Percentiles rank a stretch among this genome's conserved stretches.
These are phyloP conservation scores for Bergia puertoricense DNA, from an alignment of 92 coral and sea anemone genomes.

Conservation along the genomic window DNA sequence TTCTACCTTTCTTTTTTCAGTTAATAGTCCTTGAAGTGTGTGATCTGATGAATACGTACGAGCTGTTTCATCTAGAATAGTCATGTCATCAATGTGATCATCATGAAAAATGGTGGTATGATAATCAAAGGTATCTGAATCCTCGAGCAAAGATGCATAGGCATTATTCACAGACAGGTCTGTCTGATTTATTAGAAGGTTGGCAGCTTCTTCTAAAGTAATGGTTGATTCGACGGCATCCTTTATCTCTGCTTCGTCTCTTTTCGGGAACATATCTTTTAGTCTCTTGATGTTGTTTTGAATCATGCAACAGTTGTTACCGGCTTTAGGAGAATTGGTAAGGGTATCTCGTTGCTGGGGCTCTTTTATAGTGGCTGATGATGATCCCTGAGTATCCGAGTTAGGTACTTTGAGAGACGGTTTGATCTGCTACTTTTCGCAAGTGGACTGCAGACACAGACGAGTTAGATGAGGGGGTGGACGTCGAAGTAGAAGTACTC, in stretches of 20 bases:
- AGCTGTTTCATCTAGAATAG: constrained; percentile 20
- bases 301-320: constrained; percentile 24
- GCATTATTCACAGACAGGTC: constrained; percentile 49
- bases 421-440: constrained; percentile 23
- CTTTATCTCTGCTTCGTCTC: constrained; percentile 43
- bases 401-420: constrained; percentile 36
- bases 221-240: constrained; percentile 41
- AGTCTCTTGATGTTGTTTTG: constrained; percentile 45
- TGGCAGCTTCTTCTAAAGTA: constrained; percentile 41
- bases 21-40: constrained; percentile 20
- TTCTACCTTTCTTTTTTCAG: background rate
- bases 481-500: constrained; percentile 26
- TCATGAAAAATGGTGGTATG: constrained; percentile 37
- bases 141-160: constrained; percentile 50
- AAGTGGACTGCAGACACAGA: constrained; percentile 31
- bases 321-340: constrained; percentile 41
- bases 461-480: constrained; percentile 23
- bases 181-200: constrained; percentile 45
- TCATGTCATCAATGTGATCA: constrained; percentile 25
- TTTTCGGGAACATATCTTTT: constrained; percentile 53
- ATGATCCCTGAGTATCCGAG: constrained; percentile 36
- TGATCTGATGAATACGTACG: constrained; percentile 37
- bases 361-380: constrained; percentile 37
- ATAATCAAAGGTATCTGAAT: constrained; percentile 34
- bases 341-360: constrained; percentile 38